phyloP scores from a whole-genome alignment of 2,113 vertebrate genomes.

The Marcusenius ussheri region DNA sequence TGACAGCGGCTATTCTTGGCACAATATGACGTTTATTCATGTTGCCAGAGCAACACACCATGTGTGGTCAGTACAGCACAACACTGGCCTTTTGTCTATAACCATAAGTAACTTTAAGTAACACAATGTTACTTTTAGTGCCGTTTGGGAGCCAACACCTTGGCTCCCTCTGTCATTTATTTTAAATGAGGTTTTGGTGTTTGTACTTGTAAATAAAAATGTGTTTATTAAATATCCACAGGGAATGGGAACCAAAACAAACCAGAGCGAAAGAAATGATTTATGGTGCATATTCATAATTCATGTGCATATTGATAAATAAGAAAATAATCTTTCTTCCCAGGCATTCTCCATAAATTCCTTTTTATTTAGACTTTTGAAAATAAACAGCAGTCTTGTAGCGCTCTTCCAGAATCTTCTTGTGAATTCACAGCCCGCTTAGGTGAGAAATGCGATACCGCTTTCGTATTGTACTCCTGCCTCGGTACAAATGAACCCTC shows the following conservation, averaged over 20 bases:
- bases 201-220: conserved; percentile 9
- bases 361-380: neutral
- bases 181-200: neutral
- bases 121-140: neutral
- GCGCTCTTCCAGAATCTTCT: neutral
- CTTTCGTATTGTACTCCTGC: neutral
- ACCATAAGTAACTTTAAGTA: neutral
- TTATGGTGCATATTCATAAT: neutral
- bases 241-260: neutral
- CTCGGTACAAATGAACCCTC: neutral
- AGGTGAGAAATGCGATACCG: neutral
- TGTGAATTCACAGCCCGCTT: neutral
- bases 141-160: neutral
- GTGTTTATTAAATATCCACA: conserved; percentile 11
- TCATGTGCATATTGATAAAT: conserved; percentile 10
- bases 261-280: neutral
- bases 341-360: neutral
- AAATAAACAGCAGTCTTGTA: neutral
- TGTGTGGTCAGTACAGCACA: neutral
- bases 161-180: neutral
- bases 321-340: neutral
- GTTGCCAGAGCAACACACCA: neutral
- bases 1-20: neutral
- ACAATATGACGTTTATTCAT: neutral
- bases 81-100: neutral